Base-by-base conservation (phyloP, 2,113 vertebrate genomes). In the Ailuropoda melanoleuca region DNA sequence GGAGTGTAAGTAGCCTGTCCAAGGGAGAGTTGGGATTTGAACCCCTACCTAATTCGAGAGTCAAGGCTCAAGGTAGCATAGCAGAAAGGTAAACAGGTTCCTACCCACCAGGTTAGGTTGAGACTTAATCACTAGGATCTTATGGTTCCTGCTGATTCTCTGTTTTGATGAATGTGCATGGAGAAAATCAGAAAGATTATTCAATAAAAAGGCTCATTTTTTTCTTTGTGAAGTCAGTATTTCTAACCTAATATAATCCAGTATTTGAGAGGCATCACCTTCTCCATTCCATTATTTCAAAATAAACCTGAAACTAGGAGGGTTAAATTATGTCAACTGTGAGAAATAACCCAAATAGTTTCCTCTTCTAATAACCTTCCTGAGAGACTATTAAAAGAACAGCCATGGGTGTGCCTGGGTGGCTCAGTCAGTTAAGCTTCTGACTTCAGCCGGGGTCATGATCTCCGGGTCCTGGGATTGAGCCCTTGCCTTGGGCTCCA, bases 331-430 rank as follows among this genome's bases (percentile, higher is more conserved):
- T 88, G 80, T 82, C 53, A 66, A 55, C 19, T 77, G 8, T 19
- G 81, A 97, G 86, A 97, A 97, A 93, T 92, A 94, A 81, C 26
- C n/a, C 80, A 72, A 62, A n/a, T 62, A 82, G 15, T 77, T 88
- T 97, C 18, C 50, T 93, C 91, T 64, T 56, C 34, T 85, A 97
- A 48, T 86, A 91, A 93, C 75, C 50, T 95, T 86, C 8, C 29
- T 55, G 37, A 89, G 48, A 88, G 24, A 75, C 66, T 93, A 88
- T 75, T 82, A 81, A 95, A 88, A 97, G 66, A 84, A 92, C 13
- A 89, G 6, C 64, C 64, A 68, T 4, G 0, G 34, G 66, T 8
- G 66, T 10, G 17, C 34, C 34, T 68, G 18, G 34, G 17, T 68
- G 66, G 34, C 34, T 68, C 64, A 68, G 66, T 68, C 4, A 3